Conservation (phyloP, 2,797 vertebrate genomes). For the Mormyrops boulengeri region DNA sequence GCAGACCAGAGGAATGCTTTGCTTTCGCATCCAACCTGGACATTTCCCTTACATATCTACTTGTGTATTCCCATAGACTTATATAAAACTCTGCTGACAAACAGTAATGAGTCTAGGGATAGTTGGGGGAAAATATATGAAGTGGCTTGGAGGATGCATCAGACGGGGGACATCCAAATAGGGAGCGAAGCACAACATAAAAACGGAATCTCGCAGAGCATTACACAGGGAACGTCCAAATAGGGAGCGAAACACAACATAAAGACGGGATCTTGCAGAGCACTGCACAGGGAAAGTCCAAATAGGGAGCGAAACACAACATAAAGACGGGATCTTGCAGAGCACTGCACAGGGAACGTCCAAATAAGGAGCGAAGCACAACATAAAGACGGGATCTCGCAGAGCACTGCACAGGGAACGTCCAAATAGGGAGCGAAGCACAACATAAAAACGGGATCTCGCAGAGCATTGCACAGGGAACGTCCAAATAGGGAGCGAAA, state of each 20-base stretch:
- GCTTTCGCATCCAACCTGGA: neutral
- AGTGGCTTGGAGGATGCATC: slow-evolving; percentile 1
- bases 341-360: too few relatives aligned
- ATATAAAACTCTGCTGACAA: slow-evolving; percentile 13
- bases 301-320: too few relatives aligned
- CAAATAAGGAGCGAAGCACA: too few relatives aligned
- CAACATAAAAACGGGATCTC: too few relatives aligned
- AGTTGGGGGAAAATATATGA: slow-evolving; percentile 5
- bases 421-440: too few relatives aligned
- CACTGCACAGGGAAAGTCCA: too few relatives aligned
- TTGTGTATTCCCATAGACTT: slow-evolving; percentile 6
- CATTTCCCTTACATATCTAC: neutral
- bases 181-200: slow-evolving; percentile 18
- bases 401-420: too few relatives aligned
- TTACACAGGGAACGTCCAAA: slow-evolving; percentile 19
- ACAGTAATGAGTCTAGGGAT: slow-evolving; percentile 14
- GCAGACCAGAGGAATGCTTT: neutral
- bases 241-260: slow-evolving; percentile 20
- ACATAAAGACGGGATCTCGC: too few relatives aligned
- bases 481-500: too few relatives aligned
- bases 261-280: neutral
- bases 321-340: too few relatives aligned
- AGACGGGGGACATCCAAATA: slow-evolving; percentile 25
- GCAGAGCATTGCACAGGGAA: too few relatives aligned
- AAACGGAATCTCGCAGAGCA: neutral